Conservation (phyloP, 2,797 vertebrate genomes). For the Myiotriccus ornatus region DNA sequence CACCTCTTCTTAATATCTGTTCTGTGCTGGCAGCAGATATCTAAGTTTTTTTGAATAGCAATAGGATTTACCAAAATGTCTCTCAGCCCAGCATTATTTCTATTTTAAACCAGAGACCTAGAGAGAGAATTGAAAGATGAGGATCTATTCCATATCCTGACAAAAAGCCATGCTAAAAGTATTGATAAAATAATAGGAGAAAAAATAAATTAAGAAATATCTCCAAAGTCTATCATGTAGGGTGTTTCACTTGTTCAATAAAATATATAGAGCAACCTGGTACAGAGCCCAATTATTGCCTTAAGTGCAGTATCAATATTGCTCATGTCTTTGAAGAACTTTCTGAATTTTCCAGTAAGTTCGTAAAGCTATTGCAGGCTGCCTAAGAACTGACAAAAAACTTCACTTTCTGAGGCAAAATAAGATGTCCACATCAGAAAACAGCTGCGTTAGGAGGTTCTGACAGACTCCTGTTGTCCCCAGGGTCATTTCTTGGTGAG, state of each 20-base stretch:
- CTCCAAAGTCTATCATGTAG: neutral
- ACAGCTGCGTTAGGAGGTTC: constrained; percentile 20
- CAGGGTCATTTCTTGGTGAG: constrained; percentile 8
- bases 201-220: constrained; percentile 21
- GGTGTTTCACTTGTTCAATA: neutral
- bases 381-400: neutral
- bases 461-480: neutral
- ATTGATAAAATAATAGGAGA: constrained; percentile 16
- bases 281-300: constrained; percentile 16
- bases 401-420: constrained; percentile 18
- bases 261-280: neutral
- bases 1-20: neutral
- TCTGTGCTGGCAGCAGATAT: neutral
- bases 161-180: neutral
- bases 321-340: neutral
- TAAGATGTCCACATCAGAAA: neutral
- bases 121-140: neutral
- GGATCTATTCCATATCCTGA: neutral
- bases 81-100: neutral
- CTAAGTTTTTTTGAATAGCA: neutral
- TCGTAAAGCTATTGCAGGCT: neutral
- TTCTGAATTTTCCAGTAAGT: constrained; percentile 14
- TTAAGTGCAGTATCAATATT: constrained; percentile 20
- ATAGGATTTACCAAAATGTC: neutral
- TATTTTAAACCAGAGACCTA: neutral